Evolutionary conservation across 2,113 vertebrate species (phyloP).

Genomic region (Lasiurus borealis): DNA sequence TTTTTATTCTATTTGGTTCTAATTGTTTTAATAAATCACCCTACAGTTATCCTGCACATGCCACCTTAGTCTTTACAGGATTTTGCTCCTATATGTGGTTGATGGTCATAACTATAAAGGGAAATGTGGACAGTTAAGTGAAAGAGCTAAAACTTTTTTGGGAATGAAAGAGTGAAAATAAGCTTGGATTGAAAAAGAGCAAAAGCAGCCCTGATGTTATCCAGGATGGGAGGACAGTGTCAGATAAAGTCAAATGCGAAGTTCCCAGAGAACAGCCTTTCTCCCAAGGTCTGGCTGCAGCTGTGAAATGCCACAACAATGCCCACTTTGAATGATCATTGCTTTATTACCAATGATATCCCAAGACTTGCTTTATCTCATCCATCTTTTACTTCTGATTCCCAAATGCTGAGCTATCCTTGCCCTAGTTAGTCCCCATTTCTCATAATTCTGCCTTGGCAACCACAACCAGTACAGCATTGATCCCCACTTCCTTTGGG

Average conservation of each 20-base stretch:
- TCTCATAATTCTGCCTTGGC: neutral
- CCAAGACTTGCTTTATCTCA: neutral
- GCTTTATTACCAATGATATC: neutral
- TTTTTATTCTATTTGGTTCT: neutral
- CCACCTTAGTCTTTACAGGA: neutral
- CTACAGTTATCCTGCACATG: neutral
- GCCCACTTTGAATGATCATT: neutral
- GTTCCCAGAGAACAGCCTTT: neutral
- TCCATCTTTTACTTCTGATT: neutral
- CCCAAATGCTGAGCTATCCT: neutral
- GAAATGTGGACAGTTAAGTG: neutral
- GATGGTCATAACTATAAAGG: neutral
- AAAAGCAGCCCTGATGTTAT: neutral
- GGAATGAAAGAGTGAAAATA: neutral
- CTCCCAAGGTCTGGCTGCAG: neutral
- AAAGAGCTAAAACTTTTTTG: neutral
- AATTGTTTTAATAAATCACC: neutral
- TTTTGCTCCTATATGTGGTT: neutral
- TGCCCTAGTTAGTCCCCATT: neutral
- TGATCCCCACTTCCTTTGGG: neutral
- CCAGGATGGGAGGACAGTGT: neutral
- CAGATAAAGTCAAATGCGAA: neutral
- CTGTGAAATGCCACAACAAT: neutral
- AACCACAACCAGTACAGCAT: neutral
- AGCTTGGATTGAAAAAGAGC: neutral